Base-by-base conservation (phyloP, 2,888 invertebrate species). In the Tiliacea citrago region DNA sequence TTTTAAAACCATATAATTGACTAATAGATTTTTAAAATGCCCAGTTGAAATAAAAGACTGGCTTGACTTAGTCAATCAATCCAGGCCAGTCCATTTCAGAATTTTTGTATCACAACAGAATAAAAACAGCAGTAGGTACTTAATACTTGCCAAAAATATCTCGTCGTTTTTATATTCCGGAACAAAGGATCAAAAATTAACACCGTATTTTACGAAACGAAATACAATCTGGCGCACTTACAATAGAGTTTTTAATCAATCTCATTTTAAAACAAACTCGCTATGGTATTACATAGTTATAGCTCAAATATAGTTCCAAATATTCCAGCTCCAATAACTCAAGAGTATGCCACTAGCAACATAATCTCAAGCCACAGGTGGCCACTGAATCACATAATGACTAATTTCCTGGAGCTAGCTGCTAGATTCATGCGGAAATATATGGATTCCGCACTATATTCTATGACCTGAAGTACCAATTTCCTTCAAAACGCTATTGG, bases 401-500 rank as follows among this genome's bases (percentile, higher is more conserved):
- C 62, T 67, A 7, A 80, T 63, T 80, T 80, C 83, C 83, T 53
- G 16, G 35, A 79, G 82, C n/a, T 65, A 79, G 69, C 65, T 65
- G 45, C 57, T 68, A 63, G 68, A 63, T 60, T 79, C 65, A 51
- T 18, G 45, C 55, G 49, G 61, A 62, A 58, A 58, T 58, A 35
- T 63, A 76, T 55, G 24, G 24, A 39, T 58, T 63, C 16, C 39
- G 51, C 9, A 39, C 13, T 53, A 49, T 49, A 58, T 51, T 76
- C 35, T 49, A 35, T 62, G 74, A 62, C 13, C 13, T 49, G 45
- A 63, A 81, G 18, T 77, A 62, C 47, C 61, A 51, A 74, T 81
- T 77, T 81, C 62, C 74, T 77, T 45, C 21, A 39, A 63, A 58
- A 57, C 21, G 7, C 13, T 61, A 10, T 35, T 58, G 8, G 18